A percentile compares a stretch with the other conserved stretches of the same genome.
Evolutionary conservation across 2,113 vertebrate genomes (phyloP).

Genomic region (Salvelinus sp.): DNA sequence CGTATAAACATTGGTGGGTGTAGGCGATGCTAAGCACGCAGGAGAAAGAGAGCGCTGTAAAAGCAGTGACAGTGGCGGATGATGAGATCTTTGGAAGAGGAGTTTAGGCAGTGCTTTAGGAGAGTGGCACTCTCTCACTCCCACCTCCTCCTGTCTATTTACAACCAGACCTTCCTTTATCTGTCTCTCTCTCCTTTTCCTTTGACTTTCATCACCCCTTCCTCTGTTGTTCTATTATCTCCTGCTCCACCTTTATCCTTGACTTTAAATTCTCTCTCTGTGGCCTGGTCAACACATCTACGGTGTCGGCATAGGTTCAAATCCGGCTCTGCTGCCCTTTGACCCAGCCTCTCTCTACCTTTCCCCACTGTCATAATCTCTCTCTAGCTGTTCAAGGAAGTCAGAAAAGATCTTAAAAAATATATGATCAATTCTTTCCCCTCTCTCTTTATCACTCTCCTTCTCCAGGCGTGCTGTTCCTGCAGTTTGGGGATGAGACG

Average conservation of each 20-base stretch:
- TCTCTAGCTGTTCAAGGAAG: too few relatives aligned
- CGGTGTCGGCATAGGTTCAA: too few relatives aligned
- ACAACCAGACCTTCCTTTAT: neutral
- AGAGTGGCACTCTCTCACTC: neutral
- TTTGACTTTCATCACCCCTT: neutral
- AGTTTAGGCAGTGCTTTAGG: slow-evolving; percentile 15
- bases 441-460: neutral
- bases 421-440: too few relatives aligned
- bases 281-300: too few relatives aligned
- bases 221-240: neutral
- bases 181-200: neutral
- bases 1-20: slow-evolving; percentile 33
- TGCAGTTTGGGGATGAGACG: slow-evolving; percentile 97
- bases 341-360: neutral
- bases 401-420: too few relatives aligned
- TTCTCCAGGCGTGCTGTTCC: slow-evolving; percentile 88
- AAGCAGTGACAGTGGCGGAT: slow-evolving; percentile 30
- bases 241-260: neutral
- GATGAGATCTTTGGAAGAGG: slow-evolving; percentile 16
- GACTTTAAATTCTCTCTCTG: too few relatives aligned
- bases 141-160: slow-evolving; percentile 28
- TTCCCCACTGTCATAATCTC: neutral
- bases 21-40: slow-evolving; percentile 10
- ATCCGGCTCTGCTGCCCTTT: neutral
- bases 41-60: slow-evolving; percentile 13